Base-by-base conservation (phyloP, 2,888 invertebrate species). In the Tortricodes alternella region DNA sequence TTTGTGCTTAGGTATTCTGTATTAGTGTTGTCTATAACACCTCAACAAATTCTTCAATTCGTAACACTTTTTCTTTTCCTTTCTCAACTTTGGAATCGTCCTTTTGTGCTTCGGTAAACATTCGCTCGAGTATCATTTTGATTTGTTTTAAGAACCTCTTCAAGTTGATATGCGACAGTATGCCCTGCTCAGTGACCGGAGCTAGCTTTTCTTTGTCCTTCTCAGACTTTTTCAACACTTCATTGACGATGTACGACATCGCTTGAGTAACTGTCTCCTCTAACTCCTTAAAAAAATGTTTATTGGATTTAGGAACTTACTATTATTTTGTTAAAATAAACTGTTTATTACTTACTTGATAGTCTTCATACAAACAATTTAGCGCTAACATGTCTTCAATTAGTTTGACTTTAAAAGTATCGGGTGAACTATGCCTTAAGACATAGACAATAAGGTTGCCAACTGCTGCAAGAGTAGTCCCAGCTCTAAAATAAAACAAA, bases 191-290 rank as follows among this genome's bases (percentile, higher is more conserved):
- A 0, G 85, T 86, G 0, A 92, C 83, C 1, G 92, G 86, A 1
- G 92, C 89, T 23, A 92, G 76, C 62, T 92, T 91, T 64, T 93
- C 86, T 66, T 91, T 92, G 66, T 93, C 93, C 66, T 94, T 94
- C 55, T 93, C 92, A 0, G 92, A 91, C 75, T 94, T 95, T 39
- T 93, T 92, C 18, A 94, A 85, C 5, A 89, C 76, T 9, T 93
- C 94, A 60, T 94, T 91, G 21, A 95, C 76, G 32, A 96, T 83
- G 69, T 93, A 93, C 9, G 93, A 92, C 37, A 95, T 77, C 0
- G 93, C 91, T 57, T 93, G 93, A 64, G 95, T 94, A 1, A 94
- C 92, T 2, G 93, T 90, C 78, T 96, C 96, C 76, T 96, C 96
- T 96, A 96, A 96, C 70, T 94, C 94, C 96, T 96, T 70, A 44